Evolutionary conservation across 2,797 vertebrate genomes (phyloP).

Genomic region (Pygocentrus nattereri): DNA sequence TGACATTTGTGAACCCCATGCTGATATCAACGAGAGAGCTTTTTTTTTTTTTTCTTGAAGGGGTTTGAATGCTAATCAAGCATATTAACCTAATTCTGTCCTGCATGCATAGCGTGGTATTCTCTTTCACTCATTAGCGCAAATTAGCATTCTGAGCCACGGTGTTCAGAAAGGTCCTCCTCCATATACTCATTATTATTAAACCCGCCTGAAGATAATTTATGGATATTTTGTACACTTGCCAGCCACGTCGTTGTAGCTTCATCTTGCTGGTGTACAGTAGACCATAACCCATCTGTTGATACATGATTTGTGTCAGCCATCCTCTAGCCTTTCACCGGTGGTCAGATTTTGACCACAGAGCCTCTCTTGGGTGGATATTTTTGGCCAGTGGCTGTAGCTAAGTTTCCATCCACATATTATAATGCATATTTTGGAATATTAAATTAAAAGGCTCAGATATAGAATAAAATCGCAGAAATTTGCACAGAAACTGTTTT

Average conservation of each 20-base stretch:
- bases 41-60: conserved; percentile 15
- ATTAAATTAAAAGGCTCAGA: no score
- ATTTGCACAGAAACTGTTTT: no score
- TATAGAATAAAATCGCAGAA: no score
- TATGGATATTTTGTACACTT: not conserved
- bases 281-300: not conserved
- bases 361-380: no score
- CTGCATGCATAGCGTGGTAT: conserved; percentile 57
- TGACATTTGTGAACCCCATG: conserved; percentile 64
- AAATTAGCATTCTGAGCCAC: conserved; percentile 42
- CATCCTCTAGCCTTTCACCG: no score
- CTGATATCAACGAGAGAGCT: conserved; percentile 49
- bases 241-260: not conserved
- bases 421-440: no score
- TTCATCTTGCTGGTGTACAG: not conserved
- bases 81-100: conserved; percentile 68
- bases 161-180: conserved; percentile 55
- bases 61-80: conserved; percentile 72
- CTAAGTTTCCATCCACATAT: no score
- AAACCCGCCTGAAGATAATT: conserved; percentile 34
- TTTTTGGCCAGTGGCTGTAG: no score
- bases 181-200: conserved; percentile 45
- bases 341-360: no score
- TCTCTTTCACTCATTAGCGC: conserved; percentile 49
- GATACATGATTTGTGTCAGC: not conserved